A percentile compares a stretch with the other conserved stretches of the same genome.
Evolutionary conservation across 1,140 invertebrate genomes (phyloP).

Genomic region (Drosophila yakuba): DNA sequence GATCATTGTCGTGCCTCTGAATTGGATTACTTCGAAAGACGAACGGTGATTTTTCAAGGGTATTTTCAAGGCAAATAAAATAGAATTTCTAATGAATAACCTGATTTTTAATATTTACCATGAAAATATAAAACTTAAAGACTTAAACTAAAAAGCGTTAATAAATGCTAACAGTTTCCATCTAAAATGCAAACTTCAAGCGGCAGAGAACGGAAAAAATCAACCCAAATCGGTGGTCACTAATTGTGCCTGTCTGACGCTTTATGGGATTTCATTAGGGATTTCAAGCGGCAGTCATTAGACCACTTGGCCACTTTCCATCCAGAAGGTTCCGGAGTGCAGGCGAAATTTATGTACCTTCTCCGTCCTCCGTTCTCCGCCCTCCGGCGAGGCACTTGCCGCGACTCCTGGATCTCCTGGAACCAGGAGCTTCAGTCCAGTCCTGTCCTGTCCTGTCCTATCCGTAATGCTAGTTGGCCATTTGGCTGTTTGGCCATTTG

Average conservation of each 20-base stretch:
- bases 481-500: conserved; percentile 1
- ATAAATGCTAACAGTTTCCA: background rate
- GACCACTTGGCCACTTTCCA: conserved; percentile 30
- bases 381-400: conserved; percentile 24
- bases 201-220: background rate
- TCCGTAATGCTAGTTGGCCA: conserved; percentile 5
- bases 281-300: conserved; percentile 37
- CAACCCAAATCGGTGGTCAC: conserved; percentile 33
- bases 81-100: too few relatives aligned
- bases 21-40: background rate
- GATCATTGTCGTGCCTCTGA: conserved; percentile 25
- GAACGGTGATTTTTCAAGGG: conserved; percentile 2
- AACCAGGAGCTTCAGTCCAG: conserved; percentile 14
- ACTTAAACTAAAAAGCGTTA: background rate
- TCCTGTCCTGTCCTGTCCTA: too few relatives aligned
- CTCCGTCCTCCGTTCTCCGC: conserved; percentile 15
- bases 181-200: background rate
- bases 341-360: conserved; percentile 32
- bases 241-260: conserved; percentile 34
- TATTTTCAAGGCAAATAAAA: background rate
- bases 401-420: conserved; percentile 6
- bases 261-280: conserved; percentile 46
- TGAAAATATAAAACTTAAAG: too few relatives aligned
- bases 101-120: too few relatives aligned
- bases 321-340: conserved; percentile 20